Evolutionary conservation across 1,140 invertebrate genomes (phyloP).

Genomic region (Danaus plexippus): DNA sequence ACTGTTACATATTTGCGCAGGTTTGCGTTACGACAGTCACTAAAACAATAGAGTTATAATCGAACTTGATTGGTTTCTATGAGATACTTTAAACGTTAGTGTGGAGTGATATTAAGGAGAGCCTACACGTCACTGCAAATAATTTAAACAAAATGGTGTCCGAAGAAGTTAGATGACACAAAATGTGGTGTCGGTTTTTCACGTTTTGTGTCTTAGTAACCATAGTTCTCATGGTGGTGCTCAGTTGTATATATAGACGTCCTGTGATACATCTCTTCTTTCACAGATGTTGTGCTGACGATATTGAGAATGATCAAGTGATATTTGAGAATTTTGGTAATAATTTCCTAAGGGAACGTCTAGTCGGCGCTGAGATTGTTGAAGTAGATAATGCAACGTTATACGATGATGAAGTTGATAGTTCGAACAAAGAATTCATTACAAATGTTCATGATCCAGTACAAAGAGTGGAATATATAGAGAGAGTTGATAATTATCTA

Average conservation of each 20-base stretch:
- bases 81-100: too few species aligned
- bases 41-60: conserved; percentile 16
- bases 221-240: conserved; percentile 40
- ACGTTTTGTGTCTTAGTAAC: conserved; percentile 55
- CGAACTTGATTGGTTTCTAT: conserved; percentile 15
- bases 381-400: conserved; percentile 21
- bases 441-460: conserved; percentile 13
- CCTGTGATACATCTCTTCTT: conserved; percentile 48
- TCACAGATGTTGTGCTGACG: conserved; percentile 46
- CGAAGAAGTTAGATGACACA: conserved; percentile 15
- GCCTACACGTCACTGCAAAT: not conserved
- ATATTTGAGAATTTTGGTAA: conserved; percentile 46
- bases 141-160: conserved; percentile 8
- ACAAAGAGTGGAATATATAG: not conserved
- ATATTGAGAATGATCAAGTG: conserved; percentile 51
- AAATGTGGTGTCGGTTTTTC: conserved; percentile 58
- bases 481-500: too few species aligned
- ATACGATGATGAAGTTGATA: conserved; percentile 7
- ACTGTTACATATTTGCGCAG: too few species aligned
- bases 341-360: conserved; percentile 45
- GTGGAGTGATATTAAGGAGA: too few species aligned
- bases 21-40: too few species aligned
- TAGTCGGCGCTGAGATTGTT: conserved; percentile 32
- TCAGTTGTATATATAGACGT: conserved; percentile 43
- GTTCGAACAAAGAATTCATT: conserved; percentile 1